phyloP scores from a whole-genome alignment of 2,797 vertebrate genomes.

The Euphonia xanthogaster region DNA sequence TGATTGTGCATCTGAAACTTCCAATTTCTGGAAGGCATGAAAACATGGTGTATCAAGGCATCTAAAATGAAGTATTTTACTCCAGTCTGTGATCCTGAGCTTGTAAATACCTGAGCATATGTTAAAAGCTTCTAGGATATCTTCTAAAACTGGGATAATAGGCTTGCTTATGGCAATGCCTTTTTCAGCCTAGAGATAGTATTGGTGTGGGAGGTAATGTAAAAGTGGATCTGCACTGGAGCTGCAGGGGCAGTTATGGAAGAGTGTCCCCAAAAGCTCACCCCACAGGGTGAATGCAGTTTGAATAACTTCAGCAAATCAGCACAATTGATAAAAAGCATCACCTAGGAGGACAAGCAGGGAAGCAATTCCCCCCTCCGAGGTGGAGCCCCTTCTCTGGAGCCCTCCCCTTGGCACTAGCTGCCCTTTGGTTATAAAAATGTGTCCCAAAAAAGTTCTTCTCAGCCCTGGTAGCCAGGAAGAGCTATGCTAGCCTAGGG shows the following conservation, averaged over 20 bases:
- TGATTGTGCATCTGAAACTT: neutral
- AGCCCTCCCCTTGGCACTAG: neutral
- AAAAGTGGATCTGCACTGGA: neutral
- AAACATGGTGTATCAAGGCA: neutral
- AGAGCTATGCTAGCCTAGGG: rapidly evolving
- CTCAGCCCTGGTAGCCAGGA: neutral
- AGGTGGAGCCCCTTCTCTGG: neutral
- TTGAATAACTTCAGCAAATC: neutral
- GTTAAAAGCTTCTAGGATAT: neutral
- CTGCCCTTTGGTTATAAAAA: neutral
- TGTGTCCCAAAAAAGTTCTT: neutral
- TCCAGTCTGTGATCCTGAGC: neutral
- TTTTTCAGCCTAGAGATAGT: neutral
- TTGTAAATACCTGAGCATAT: neutral
- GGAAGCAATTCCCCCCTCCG: neutral
- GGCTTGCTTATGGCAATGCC: neutral
- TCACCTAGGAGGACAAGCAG: neutral
- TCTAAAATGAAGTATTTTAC: neutral
- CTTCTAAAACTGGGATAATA: neutral
- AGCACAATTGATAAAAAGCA: neutral
- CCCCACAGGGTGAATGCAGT: rapidly evolving
- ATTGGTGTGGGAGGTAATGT: neutral
- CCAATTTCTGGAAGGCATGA: neutral
- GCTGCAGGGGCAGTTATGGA: neutral
- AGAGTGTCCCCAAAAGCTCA: neutral